A percentile compares a stretch with the other conserved stretches of the same genome.
These are phyloP conservation scores for Theodoxus fluviatilis DNA, from an alignment of 2,888 invertebrate species.

Conservation along the genomic window DNA sequence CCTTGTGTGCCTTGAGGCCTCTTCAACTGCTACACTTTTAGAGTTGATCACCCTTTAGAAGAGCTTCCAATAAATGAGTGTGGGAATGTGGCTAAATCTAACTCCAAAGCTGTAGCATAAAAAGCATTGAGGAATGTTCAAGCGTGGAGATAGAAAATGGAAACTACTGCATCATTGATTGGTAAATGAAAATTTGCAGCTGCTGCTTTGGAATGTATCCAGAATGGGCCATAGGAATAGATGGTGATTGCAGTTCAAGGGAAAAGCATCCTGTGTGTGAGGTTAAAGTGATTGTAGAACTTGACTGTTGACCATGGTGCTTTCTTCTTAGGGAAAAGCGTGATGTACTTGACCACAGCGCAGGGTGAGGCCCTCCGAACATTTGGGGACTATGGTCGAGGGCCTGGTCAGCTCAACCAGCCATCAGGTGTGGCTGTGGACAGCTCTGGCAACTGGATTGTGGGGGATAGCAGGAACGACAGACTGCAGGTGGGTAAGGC, in stretches of 20 bases:
- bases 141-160: too few species aligned
- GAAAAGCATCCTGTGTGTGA: background rate
- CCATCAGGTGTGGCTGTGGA: constrained; percentile 53
- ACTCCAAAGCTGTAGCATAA: too few species aligned
- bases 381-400: constrained; percentile 41
- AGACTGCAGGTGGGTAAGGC: constrained; percentile 55
- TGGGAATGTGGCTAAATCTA: too few species aligned
- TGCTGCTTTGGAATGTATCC: too few species aligned
- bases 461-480: constrained; percentile 56
- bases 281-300: background rate
- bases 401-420: constrained; percentile 41
- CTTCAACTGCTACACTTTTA: too few species aligned
- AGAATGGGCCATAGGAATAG: background rate
- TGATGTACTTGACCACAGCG: constrained; percentile 43
- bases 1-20: too few species aligned
- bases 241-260: background rate
- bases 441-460: constrained; percentile 45
- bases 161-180: too few species aligned
- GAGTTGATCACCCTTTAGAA: too few species aligned
- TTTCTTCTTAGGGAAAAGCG: constrained; percentile 41
- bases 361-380: constrained; percentile 37
- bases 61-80: too few species aligned
- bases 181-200: too few species aligned
- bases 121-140: too few species aligned
- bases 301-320: background rate